Percentiles rank a stretch among this genome's conserved stretches.
Conservation (phyloP, 2,888 invertebrate genomes). For the Ophioninae sp. region DNA sequence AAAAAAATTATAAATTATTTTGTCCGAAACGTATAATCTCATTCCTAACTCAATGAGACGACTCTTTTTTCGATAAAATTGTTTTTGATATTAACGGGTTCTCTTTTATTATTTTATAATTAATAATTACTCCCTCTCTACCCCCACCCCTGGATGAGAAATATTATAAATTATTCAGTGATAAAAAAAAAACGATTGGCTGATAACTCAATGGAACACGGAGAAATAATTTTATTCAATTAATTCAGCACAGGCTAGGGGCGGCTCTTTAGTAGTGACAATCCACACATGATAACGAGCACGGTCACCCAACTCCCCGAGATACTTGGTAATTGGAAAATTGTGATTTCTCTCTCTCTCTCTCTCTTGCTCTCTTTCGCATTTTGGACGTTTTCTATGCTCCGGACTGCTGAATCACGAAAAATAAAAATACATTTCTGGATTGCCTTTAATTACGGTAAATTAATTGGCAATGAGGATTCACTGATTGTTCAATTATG, state of each 20-base stretch:
- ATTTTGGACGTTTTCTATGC: too few relatives aligned
- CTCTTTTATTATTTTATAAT: too few relatives aligned
- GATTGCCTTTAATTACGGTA: neutral
- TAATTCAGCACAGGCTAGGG: neutral
- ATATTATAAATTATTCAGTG: neutral
- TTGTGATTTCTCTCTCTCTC: neutral
- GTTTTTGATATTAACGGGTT: neutral
- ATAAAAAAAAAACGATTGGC: neutral
- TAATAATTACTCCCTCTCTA: too few relatives aligned
- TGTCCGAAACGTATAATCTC: neutral
- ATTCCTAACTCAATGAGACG: too few relatives aligned
- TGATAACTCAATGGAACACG: neutral
- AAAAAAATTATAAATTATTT: neutral
- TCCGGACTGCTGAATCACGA: too few relatives aligned
- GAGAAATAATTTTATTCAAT: neutral
- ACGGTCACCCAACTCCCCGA: neutral
- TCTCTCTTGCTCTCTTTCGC: neutral
- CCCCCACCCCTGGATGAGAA: neutral
- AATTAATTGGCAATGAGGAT: neutral
- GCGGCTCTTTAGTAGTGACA: neutral
- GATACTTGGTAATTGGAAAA: constrained; percentile 8
- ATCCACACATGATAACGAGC: neutral
- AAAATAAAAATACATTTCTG: neutral
- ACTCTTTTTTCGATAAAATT: too few relatives aligned
- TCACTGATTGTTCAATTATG: neutral